phyloP scores from a whole-genome alignment of 2,797 vertebrate genomes.

The Microctenopoma stevenorrisi region DNA sequence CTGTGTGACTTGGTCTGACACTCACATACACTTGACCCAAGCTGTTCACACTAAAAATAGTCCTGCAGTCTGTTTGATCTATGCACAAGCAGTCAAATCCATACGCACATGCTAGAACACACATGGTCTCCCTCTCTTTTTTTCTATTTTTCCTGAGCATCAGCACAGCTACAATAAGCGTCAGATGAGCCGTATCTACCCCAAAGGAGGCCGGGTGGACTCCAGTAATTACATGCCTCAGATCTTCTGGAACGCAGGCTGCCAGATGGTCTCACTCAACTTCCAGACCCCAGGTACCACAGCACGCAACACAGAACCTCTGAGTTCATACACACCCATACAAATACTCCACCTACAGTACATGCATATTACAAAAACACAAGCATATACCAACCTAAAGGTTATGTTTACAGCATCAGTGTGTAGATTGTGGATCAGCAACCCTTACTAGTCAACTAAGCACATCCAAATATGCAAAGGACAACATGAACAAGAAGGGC shows the following conservation, averaged over 20 bases:
- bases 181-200: conserved; percentile 99
- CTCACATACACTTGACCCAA: conserved; percentile 66
- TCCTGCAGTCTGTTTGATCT: conserved; percentile 53
- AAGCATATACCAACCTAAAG: background rate
- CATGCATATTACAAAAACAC: conserved; percentile 8
- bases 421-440: conserved; percentile 8
- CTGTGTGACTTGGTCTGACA: conserved; percentile 45
- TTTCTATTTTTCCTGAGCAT: conserved; percentile 84
- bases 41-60: conserved; percentile 81
- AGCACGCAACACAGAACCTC: conserved; percentile 59
- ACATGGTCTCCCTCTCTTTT: conserved; percentile 31
- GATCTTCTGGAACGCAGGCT: conserved; percentile 99
- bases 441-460: background rate
- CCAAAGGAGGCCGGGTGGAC: conserved; percentile 98
- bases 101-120: conserved; percentile 36
- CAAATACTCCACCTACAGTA: conserved; percentile 3
- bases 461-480: background rate
- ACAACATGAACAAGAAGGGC: background rate
- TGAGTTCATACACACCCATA: conserved; percentile 46
- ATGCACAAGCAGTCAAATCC: conserved; percentile 27
- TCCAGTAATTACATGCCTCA: conserved; percentile 99
- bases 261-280: conserved; percentile 99
- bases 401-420: too few species aligned
- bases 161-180: conserved; percentile 96
- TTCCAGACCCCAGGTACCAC: conserved; percentile 99